Percentiles rank a stretch among this genome's conserved stretches.
These are phyloP conservation scores for Falco novaeseelandiae DNA, from an alignment of 2,797 vertebrate genomes.

Conservation along the genomic window DNA sequence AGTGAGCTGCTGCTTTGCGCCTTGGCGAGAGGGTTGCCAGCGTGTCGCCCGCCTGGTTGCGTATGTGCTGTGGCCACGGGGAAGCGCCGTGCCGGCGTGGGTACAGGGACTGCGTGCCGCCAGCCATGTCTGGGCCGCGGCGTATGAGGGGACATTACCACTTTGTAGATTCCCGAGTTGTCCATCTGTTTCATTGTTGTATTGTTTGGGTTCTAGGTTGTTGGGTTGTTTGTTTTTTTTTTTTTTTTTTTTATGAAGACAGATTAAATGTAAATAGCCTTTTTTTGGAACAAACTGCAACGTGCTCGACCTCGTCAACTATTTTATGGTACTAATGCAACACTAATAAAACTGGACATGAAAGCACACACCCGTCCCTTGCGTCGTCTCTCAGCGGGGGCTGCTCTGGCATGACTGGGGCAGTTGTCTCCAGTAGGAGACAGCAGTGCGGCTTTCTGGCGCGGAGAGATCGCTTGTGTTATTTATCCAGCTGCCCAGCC, in stretches of 20 bases:
- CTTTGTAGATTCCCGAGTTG: slow-evolving; percentile 36
- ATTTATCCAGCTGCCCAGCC: background rate
- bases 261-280: slow-evolving; percentile 68
- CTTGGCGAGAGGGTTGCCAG: background rate
- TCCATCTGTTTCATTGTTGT: slow-evolving; percentile 44
- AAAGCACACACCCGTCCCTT: slow-evolving; percentile 51
- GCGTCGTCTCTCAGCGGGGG: background rate
- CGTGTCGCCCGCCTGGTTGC: fast-evolving
- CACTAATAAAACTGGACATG: slow-evolving; percentile 77
- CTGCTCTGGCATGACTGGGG: background rate
- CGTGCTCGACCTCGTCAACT: slow-evolving; percentile 64
- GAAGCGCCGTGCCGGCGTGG: background rate
- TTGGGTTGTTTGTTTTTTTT: background rate
- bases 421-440: background rate
- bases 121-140: fast-evolving
- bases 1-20: background rate
- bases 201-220: slow-evolving; percentile 43
- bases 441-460: background rate
- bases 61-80: fast-evolving
- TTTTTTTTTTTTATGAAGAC: slow-evolving; percentile 35
- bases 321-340: slow-evolving; percentile 76
- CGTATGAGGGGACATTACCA: background rate
- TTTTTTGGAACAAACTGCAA: slow-evolving; percentile 62
- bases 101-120: background rate
- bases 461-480: background rate